Base-by-base conservation (phyloP, 2,888 invertebrate genomes). In the Ormia ochracea region DNA sequence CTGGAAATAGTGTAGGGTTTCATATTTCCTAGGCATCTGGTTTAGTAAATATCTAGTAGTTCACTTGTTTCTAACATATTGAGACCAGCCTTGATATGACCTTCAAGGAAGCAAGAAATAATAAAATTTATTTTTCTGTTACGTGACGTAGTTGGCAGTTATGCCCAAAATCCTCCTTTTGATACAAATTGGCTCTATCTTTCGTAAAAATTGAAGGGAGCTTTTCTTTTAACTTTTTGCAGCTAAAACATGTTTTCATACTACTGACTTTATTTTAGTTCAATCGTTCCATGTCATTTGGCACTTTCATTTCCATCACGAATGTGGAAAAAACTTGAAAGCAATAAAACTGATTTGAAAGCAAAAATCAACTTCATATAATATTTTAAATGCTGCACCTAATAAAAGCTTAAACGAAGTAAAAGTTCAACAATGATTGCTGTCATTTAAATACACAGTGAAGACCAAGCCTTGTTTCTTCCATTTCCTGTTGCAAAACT, bases 181-280 rank as follows among this genome's bases (percentile, higher is more conserved):
- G n/a, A n/a, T n/a, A n/a, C n/a, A n/a, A n/a, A n/a, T n/a, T n/a
- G n/a, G n/a, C n/a, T n/a, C n/a, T n/a, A n/a, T n/a, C n/a, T n/a
- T n/a, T n/a, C n/a, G n/a, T n/a, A n/a, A n/a, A 9, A 19, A 9
- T 19, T 43, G 17, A 43, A 10, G 1, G 19, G 19, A 3, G 10
- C 10, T 23, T 63, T 43, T 61, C 2, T 48, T 48, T 19, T 48
- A 26, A 48, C 26, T 56, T 21, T 17, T 69, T 70, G 10, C 63
- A 81, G 74, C 38, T 77, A 14, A 69, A 77, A 70, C 38, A 69
- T 28, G 70, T 78, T 48, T 69, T 58, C 7, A 12, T 81, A 9
- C 74, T 74, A 31, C 21, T 74, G 43, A 69, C 69, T 1, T 36
- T 48, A 4, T 78, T 66, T 41, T 54, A 70, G 10, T 31, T 74